Evolutionary conservation across 1,140 invertebrate species (phyloP).

Genomic region (Probaryconus sp.): DNA sequence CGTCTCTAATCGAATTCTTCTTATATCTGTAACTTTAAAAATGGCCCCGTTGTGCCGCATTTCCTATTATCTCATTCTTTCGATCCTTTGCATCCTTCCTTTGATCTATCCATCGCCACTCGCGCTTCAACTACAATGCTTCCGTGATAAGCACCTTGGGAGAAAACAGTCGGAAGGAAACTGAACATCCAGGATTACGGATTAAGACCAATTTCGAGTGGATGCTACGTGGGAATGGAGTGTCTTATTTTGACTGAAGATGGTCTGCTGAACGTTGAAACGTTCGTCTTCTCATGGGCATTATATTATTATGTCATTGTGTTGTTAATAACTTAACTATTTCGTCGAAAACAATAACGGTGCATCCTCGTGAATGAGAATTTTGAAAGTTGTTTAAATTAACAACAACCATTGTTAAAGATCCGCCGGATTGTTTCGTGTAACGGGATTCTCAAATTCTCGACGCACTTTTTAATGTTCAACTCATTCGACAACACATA

Average conservation of each 20-base stretch:
- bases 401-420: too few relatives aligned
- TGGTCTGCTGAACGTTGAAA: conserved; percentile 33
- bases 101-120: conserved; percentile 54
- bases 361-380: too few relatives aligned
- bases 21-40: conserved; percentile 56
- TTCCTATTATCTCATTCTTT: conserved; percentile 52
- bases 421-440: too few relatives aligned
- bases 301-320: conserved; percentile 61
- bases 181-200: conserved; percentile 76
- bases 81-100: conserved; percentile 56
- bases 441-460: too few relatives aligned
- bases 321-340: conserved; percentile 54
- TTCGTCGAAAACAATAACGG: conserved; percentile 46
- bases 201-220: conserved; percentile 77
- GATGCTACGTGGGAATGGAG: conserved; percentile 71
- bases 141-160: conserved; percentile 75
- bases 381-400: too few relatives aligned
- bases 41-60: conserved; percentile 28
- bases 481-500: too few relatives aligned
- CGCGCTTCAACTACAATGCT: conserved; percentile 63
- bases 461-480: too few relatives aligned
- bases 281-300: conserved; percentile 23
- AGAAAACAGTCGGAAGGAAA: conserved; percentile 74
- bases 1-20: conserved; percentile 58
- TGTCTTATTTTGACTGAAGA: conserved; percentile 62